A percentile compares a stretch with the other conserved stretches of the same genome.
These are phyloP conservation scores for Boulengeromyrus knoepffleri DNA, from an alignment of 2,113 vertebrate species.

Conservation along the genomic window DNA sequence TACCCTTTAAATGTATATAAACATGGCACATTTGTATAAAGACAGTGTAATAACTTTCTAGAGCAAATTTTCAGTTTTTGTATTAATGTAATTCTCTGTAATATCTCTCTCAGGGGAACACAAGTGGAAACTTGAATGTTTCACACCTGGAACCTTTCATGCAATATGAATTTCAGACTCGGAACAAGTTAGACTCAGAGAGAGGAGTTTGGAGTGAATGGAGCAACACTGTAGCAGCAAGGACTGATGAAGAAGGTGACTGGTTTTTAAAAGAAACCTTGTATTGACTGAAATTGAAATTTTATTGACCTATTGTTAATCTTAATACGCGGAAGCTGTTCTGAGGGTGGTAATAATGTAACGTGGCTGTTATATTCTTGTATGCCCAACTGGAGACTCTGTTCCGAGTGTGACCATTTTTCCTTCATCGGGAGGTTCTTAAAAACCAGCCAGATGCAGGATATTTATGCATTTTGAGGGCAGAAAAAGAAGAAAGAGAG, in stretches of 20 bases:
- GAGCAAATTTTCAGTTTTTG: not conserved
- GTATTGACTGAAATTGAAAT: not conserved
- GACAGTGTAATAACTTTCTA: not conserved
- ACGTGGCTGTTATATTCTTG: not conserved
- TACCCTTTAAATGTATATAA: not conserved
- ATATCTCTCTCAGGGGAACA: conserved; percentile 15
- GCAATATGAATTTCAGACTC: conserved; percentile 36
- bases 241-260: conserved; percentile 60
- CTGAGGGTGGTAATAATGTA: not conserved
- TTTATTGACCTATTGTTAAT: not conserved
- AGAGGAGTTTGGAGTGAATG: conserved; percentile 57
- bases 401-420: not conserved
- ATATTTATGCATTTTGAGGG: not conserved
- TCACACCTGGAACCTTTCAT: conserved; percentile 37
- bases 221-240: conserved; percentile 33
- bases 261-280: not conserved
- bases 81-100: not conserved
- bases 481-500: not conserved
- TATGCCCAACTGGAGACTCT: not conserved
- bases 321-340: not conserved
- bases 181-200: conserved; percentile 42
- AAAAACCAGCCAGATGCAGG: not conserved
- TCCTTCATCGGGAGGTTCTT: not conserved
- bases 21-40: not conserved
- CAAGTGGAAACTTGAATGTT: conserved; percentile 20